A percentile compares a stretch with the other conserved stretches of the same genome.
Conservation (phyloP, 2,888 invertebrate species). For the Alsophila aescularia region DNA sequence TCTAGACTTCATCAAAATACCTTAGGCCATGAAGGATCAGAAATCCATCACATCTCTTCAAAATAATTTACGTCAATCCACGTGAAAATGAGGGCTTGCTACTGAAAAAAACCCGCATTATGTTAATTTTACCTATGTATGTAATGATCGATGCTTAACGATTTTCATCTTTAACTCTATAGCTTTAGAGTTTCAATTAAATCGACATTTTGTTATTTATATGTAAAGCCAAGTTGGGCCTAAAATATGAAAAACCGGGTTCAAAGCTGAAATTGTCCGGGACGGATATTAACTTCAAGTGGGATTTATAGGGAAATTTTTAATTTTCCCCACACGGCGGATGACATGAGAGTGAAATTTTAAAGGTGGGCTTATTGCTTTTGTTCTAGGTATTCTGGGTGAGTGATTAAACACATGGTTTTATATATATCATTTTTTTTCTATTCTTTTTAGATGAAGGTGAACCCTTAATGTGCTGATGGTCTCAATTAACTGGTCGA, state of each 20-base stretch:
- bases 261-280: conserved; percentile 37
- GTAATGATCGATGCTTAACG: not conserved
- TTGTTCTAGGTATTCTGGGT: conserved; percentile 6
- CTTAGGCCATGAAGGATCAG: conserved; percentile 24
- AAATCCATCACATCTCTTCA: conserved; percentile 30
- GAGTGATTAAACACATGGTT: no score
- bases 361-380: conserved; percentile 24
- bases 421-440: no score
- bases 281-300: conserved; percentile 43
- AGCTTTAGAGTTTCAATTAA: conserved; percentile 18
- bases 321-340: conserved; percentile 32
- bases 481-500: no score
- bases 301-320: conserved; percentile 40
- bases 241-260: conserved; percentile 37
- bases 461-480: no score
- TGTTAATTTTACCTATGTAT: conserved; percentile 24
- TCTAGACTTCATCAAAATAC: conserved; percentile 11
- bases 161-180: conserved; percentile 4
- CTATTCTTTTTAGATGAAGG: no score
- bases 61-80: conserved; percentile 31
- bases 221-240: conserved; percentile 37
- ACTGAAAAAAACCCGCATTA: conserved; percentile 32
- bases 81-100: conserved; percentile 28
- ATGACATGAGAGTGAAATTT: conserved; percentile 26
- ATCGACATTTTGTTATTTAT: conserved; percentile 23